A percentile compares a stretch with the other conserved stretches of the same genome.
Evolutionary conservation across 2,797 vertebrate species (phyloP).

Genomic region (Serranus cabrilla): DNA sequence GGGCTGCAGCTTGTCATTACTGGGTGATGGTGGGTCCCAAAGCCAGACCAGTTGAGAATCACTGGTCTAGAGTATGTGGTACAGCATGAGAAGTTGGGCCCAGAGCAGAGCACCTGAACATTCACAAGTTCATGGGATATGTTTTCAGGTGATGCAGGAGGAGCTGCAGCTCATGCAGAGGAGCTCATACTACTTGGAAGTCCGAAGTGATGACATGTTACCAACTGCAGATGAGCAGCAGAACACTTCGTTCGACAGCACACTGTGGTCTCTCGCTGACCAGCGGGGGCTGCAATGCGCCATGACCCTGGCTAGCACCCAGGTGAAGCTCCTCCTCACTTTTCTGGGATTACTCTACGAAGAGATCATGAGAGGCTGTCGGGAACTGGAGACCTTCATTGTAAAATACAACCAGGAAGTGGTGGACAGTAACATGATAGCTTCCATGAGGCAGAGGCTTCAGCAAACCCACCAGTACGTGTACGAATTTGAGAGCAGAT

Average conservation of each 20-base stretch:
- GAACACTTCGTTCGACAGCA: background rate
- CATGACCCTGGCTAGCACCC: background rate
- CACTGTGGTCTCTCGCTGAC: background rate
- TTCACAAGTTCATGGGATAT: constrained; percentile 8
- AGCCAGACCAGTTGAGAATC: no score
- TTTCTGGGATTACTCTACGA: background rate
- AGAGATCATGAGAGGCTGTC: background rate
- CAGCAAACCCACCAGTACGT: background rate
- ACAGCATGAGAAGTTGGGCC: background rate
- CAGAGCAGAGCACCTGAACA: background rate
- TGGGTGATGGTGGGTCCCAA: no score
- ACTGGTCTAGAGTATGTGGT: no score
- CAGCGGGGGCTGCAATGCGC: background rate
- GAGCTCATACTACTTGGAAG: constrained; percentile 25
- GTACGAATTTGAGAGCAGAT: background rate
- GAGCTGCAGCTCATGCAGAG: constrained; percentile 23
- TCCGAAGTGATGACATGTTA: background rate
- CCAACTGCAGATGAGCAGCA: background rate
- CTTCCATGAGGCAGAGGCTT: background rate
- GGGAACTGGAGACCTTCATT: constrained; percentile 4
- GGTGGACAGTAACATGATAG: background rate
- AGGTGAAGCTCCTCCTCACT: constrained; percentile 16
- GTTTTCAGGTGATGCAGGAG: constrained; percentile 4
- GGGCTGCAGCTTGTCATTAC: no score
- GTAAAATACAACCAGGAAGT: background rate